These are phyloP conservation scores for Zingel zingel DNA, from an alignment of 2,113 vertebrate genomes.

Conservation along the genomic window DNA sequence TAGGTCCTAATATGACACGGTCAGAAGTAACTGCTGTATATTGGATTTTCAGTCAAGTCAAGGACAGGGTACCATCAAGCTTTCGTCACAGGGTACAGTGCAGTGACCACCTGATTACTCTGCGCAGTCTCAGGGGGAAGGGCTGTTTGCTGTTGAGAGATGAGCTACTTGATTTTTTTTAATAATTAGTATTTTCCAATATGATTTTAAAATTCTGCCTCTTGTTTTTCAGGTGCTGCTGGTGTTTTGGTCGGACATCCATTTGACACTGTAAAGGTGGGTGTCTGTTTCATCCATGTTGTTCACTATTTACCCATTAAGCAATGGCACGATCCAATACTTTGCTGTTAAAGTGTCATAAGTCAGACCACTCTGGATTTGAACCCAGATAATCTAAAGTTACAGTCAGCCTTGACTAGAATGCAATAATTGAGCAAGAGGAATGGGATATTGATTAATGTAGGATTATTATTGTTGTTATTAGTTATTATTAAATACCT, in stretches of 20 bases:
- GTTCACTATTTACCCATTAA: constrained; percentile 28
- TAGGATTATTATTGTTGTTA: not conserved
- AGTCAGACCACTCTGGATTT: constrained; percentile 12
- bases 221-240: constrained; percentile 88
- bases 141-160: constrained; percentile 7
- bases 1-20: not conserved
- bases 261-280: constrained; percentile 93
- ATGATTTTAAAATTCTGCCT: not conserved
- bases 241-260: constrained; percentile 98
- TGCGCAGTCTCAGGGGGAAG: not conserved
- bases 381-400: constrained; percentile 24
- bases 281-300: constrained; percentile 44
- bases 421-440: not conserved
- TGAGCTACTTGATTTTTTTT: not conserved
- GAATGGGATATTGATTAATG: not conserved
- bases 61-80: constrained; percentile 48
- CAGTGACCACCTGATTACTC: constrained; percentile 44
- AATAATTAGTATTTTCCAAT: not conserved
- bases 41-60: constrained; percentile 50
- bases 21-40: constrained; percentile 23
- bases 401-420: not conserved
- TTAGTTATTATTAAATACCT: not conserved
- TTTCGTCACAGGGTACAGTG: constrained; percentile 31
- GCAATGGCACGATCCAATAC: not conserved
- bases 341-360: not conserved